Evolutionary conservation across 1,140 invertebrate genomes (phyloP).

Genomic region (Asobara japonica): DNA sequence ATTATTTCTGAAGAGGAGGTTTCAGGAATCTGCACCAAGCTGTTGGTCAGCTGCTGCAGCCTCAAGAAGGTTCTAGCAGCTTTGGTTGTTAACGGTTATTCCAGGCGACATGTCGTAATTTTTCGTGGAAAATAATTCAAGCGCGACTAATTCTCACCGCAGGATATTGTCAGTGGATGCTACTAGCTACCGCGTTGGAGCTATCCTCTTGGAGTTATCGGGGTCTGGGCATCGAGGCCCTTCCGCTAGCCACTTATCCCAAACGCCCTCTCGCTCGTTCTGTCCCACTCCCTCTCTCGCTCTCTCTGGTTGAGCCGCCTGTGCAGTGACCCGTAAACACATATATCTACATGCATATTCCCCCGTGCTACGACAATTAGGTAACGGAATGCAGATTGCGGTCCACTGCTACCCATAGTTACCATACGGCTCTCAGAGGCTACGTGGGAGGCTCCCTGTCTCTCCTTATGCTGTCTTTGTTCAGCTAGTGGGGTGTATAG

Average conservation of each 20-base stretch:
- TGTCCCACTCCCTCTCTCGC: background rate
- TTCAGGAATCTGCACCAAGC: too few relatives aligned
- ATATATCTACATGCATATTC: constrained; percentile 41
- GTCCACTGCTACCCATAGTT: constrained; percentile 53
- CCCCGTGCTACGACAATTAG: constrained; percentile 56
- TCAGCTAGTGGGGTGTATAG: background rate
- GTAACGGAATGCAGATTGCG: constrained; percentile 60
- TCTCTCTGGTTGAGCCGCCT: constrained; percentile 4
- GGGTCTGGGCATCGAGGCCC: constrained; percentile 24
- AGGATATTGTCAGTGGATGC: constrained; percentile 21
- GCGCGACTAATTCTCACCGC: constrained; percentile 27
- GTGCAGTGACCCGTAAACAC: constrained; percentile 41
- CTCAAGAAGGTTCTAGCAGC: background rate
- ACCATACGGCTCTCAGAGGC: constrained; percentile 46
- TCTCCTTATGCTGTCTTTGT: background rate
- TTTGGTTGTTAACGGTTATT: background rate
- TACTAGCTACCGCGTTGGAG: background rate
- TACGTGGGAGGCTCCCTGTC: constrained; percentile 3
- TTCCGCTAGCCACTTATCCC: constrained; percentile 42
- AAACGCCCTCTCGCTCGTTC: background rate
- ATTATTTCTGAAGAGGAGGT: background rate
- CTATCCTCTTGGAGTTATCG: constrained; percentile 32
- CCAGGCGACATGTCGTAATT: background rate
- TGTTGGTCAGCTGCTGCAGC: too few relatives aligned
- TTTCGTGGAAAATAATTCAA: constrained; percentile 28